phyloP scores from a whole-genome alignment of 2,113 vertebrate genomes.

The Mobula hypostoma region DNA sequence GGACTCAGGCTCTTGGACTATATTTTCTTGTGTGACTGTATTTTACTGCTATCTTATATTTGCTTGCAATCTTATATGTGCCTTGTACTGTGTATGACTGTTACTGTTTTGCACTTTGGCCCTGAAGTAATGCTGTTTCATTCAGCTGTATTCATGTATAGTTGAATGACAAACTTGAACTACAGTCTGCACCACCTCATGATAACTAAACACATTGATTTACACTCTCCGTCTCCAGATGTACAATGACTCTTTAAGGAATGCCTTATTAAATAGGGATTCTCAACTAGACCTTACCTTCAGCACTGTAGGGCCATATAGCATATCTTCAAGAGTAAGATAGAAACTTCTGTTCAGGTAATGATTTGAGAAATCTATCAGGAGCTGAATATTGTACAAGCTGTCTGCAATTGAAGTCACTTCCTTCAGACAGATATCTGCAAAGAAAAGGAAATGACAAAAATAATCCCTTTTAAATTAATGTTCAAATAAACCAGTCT shows the following conservation, averaged over 20 bases:
- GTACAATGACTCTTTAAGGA: background rate
- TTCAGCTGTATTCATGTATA: too few species aligned
- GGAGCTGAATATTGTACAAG: slow-evolving; percentile 82
- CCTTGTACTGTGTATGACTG: too few species aligned
- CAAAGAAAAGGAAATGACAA: slow-evolving; percentile 34
- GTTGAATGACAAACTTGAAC: too few species aligned
- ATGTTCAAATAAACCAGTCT: too few species aligned
- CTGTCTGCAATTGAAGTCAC: slow-evolving; percentile 80
- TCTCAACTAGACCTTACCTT: slow-evolving; percentile 64
- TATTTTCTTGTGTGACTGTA: too few species aligned
- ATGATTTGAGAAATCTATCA: slow-evolving; percentile 78
- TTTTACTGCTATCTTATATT: too few species aligned
- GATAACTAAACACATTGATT: background rate
- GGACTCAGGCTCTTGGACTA: too few species aligned
- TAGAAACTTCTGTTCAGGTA: slow-evolving; percentile 83
- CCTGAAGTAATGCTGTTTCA: too few species aligned
- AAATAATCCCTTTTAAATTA: background rate
- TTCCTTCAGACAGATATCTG: slow-evolving; percentile 92
- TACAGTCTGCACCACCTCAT: too few species aligned
- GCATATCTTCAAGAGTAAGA: slow-evolving; percentile 80
- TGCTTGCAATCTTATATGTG: too few species aligned
- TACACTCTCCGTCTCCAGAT: background rate
- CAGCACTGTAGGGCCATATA: slow-evolving; percentile 79
- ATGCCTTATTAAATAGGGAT: fast-evolving
- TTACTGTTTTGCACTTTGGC: too few species aligned